These are phyloP conservation scores for Helobdella robusta DNA, from an alignment of 2,888 invertebrate species.

Conservation along the genomic window DNA sequence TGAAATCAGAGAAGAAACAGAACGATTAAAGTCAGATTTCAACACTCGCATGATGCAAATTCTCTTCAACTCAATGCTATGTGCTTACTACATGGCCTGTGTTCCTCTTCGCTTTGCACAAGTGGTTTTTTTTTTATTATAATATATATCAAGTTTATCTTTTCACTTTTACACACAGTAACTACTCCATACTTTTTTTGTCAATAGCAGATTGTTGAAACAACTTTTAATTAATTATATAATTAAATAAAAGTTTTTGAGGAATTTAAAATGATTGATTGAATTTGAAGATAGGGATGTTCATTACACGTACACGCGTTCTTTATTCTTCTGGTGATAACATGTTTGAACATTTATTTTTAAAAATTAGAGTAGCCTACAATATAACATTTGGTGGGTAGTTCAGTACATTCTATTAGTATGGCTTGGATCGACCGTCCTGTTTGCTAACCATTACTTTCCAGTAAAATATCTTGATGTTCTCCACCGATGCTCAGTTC, in stretches of 20 bases:
- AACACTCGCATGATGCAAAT: constrained; percentile 79
- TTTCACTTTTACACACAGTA: too few species aligned
- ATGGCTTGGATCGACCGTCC: constrained; percentile 72
- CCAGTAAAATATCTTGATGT: constrained; percentile 72
- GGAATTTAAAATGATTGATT: too few species aligned
- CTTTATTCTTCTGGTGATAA: too few species aligned
- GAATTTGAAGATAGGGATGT: too few species aligned
- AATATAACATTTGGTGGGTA: constrained; percentile 74
- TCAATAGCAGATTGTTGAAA: too few species aligned
- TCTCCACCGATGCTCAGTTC: constrained; percentile 76
- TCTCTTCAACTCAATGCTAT: constrained; percentile 70
- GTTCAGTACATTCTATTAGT: constrained; percentile 69
- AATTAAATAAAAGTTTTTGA: too few species aligned
- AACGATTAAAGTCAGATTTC: constrained; percentile 72
- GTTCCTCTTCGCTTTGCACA: constrained; percentile 81
- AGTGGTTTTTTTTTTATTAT: constrained; percentile 54
- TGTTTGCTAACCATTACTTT: constrained; percentile 64
- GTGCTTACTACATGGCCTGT: constrained; percentile 78
- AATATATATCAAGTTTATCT: too few species aligned
- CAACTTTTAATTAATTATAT: too few species aligned
- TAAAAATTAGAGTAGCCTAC: constrained; percentile 54
- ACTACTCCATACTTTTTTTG: too few species aligned
- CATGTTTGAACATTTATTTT: too few species aligned
- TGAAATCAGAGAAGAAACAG: constrained; percentile 67
- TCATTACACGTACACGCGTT: too few species aligned